Base-by-base conservation (phyloP, 2,113 vertebrate species). In the Myodes glareolus region DNA sequence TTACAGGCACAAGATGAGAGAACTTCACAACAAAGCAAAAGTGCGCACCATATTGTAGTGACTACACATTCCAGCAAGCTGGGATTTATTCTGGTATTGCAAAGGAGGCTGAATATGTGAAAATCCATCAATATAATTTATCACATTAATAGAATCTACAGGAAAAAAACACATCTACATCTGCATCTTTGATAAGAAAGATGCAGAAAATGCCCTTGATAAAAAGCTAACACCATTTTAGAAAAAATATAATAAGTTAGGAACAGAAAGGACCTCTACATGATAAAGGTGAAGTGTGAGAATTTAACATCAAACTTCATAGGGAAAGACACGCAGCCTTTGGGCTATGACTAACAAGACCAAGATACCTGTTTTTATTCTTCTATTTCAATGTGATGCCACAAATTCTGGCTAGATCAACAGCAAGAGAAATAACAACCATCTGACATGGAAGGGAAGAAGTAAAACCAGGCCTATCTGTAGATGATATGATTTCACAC, bases 141-240 rank as follows among this genome's bases (percentile, higher is more conserved):
- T 7, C 3, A 93, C 4, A 91, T 68, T 70, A 90, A 87, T 23
- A 86, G 36, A 86, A 68, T 68, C 42, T 47, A 81, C 47, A 1
- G 52, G 27, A 50, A 39, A 50, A 39, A 65, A 77, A 21, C 23
- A 86, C 23, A 63, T 0, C 4, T 45, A 78, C 27, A 86, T 87
- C n/a, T 89, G 67, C 45, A 45, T 45, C 88, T 16, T 29, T 77
- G 17, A 78, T 73, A 84, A 9, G 55, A 81, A 81, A 58, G 10
- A 36, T 25, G 5, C 19, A 80, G 77, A 89, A 94, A 93, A 75
- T n/a, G 3, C 29, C 75, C 92, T 67, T 92, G 81, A 70, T 25
- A 91, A 91, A 88, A 68, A 39, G 68, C 90, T 58, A 88, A 96
- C 25, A 88, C 17, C 3, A 7, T 93, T 84, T 94, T 47, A 67